Base-by-base conservation (phyloP, 2,113 vertebrate genomes). In the Crocuta crocuta region DNA sequence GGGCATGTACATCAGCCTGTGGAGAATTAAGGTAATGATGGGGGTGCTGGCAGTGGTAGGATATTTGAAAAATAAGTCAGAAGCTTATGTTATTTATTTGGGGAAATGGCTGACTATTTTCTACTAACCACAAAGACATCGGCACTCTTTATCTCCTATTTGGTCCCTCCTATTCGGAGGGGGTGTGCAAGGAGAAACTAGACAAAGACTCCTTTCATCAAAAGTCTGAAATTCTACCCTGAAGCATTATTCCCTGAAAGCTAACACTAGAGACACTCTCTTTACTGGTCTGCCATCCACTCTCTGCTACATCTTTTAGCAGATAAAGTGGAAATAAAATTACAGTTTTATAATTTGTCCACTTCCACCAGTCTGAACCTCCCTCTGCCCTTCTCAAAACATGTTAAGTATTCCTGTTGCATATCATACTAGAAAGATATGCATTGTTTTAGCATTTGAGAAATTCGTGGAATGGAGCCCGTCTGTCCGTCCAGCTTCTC, bases 201-300 rank as follows among this genome's bases (percentile, higher is more conserved):
- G 43, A 84, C 21, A 53, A 96, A 76, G 12, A 53, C 26, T 73
- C 28, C 89, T 95, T 71, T 92, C 61, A 88, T 11, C 10, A 88
- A 78, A 66, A 88, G 4, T 43, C 73, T 92, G 53, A 94, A 91
- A 63, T 82, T 74, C 73, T 55, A 53, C n/a, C 33, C 68, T 58
- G 4, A 24, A 88, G 5, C 19, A 91, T 48, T 68, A 68, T 78
- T 48, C 43, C 50, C 43, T 65, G 78, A 76, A 58, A 73, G 12
- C 4, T 35, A 76, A 48, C 16, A 33, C 33, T 45, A 11, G 73
- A 61, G 50, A 89, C 70, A 45, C 31, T 93, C 66, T 91, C 71
- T 86, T 82, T 11, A 63, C 31, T 65, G 48, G n/a, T 63, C 55
- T 83, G 28, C 71, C 23, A 81, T 90, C 19, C 1, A 94, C 31